Conservation (phyloP, 2,888 invertebrate species). For the Caradrina clavipalpis region DNA sequence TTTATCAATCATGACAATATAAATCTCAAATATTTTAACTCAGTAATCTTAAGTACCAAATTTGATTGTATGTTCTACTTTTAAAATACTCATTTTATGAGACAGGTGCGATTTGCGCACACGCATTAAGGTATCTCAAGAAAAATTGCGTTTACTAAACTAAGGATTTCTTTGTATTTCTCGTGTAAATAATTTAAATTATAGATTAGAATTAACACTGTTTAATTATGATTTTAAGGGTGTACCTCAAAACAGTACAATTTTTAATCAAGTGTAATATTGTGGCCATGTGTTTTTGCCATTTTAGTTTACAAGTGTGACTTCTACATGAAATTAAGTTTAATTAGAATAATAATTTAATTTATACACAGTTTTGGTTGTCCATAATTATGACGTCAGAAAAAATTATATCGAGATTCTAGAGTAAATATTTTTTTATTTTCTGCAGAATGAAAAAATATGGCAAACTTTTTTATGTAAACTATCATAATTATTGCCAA, state of each 20-base stretch:
- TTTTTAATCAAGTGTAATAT: slow-evolving; percentile 48
- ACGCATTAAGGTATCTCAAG: not conserved
- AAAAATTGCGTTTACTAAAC: slow-evolving; percentile 1
- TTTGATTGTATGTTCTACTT: slow-evolving; percentile 21
- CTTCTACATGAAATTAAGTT: slow-evolving; percentile 36
- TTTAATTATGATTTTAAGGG: slow-evolving; percentile 24
- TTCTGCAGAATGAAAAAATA: no score
- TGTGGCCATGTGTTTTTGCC: slow-evolving; percentile 67
- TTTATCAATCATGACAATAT: slow-evolving; percentile 53
- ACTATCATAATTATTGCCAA: slow-evolving; percentile 3
- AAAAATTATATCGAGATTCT: not conserved
- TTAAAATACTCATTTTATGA: slow-evolving; percentile 42
- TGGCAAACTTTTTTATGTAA: not conserved
- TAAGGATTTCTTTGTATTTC: slow-evolving; percentile 7
- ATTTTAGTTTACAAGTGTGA: slow-evolving; percentile 61
- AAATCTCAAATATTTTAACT: slow-evolving; percentile 20
- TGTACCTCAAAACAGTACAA: slow-evolving; percentile 44
- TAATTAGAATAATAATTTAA: slow-evolving; percentile 34
- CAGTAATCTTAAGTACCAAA: slow-evolving; percentile 28
- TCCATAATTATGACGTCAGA: not conserved
- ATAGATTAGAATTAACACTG: slow-evolving; percentile 22
- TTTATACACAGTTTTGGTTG: slow-evolving; percentile 35
- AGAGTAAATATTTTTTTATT: not conserved
- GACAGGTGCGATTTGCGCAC: slow-evolving; percentile 18
- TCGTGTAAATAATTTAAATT: slow-evolving; percentile 58